Base-by-base conservation (phyloP, 2,113 vertebrate genomes). In the Alligator sinensis region DNA sequence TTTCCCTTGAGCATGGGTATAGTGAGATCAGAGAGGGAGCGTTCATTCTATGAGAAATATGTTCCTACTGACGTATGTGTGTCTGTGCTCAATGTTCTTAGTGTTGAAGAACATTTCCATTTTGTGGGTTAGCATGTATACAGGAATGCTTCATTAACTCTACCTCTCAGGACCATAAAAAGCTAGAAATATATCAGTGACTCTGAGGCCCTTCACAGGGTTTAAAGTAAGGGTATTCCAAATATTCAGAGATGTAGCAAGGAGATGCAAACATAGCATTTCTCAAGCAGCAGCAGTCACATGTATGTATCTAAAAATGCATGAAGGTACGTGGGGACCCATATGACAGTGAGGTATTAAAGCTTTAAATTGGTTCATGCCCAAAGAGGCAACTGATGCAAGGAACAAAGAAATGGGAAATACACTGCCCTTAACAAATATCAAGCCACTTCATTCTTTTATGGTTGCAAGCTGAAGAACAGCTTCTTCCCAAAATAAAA, bases 71-170 rank as follows among this genome's bases (percentile, higher is more conserved):
- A 47, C 8, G 47, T 47, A 47, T 47, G 47, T 47, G 47, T 47
- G 47, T 47, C 47, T 47, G 7, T 47, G 47, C 47, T 47, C 7
- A 47, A 9, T 47, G 47, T 9, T 47, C 47, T 47, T 9, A 47
- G 24, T 28, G 27, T 86, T 87, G 88, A 87, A 66, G 38, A 74
- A 28, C 66, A 21, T 86, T 61, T 90, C 63, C 4, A 74, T 59
- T 18, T 82, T 27, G 15, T 89, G 58, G 82, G 70, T 81, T 89
- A 82, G 58, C 74, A 94, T 80, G 70, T 0, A 2, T 82, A 59
- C 77, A 80, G 63, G 87, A 93, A 70, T 75, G 17, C 76, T 87
- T 87, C 28, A 54, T 92, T 91, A 89, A 85, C 92, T 27, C 77
- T 61, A 6, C 89, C 94, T 94, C 77, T 8, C 63, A 75, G 18